Evolutionary conservation across 2,797 vertebrate species (phyloP).

Genomic region (Enteromius trimaculatus): DNA sequence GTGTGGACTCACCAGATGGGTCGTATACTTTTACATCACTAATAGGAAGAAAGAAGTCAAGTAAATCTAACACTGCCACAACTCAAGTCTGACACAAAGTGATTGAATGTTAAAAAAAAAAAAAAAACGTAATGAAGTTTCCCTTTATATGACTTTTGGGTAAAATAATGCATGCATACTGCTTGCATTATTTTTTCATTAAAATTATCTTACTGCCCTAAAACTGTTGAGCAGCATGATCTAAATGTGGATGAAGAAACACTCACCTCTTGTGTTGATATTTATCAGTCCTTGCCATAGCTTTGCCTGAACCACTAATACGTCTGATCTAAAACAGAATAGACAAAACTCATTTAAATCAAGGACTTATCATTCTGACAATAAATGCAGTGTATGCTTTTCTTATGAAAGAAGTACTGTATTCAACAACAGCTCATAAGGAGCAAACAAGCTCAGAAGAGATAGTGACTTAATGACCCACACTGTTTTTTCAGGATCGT

Average conservation of each 20-base stretch:
- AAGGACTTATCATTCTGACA: neutral
- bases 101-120: neutral
- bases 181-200: too few relatives aligned
- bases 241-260: neutral
- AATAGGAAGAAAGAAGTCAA: constrained; percentile 18
- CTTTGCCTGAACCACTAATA: constrained; percentile 96
- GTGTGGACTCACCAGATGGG: constrained; percentile 91
- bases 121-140: too few relatives aligned
- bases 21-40: constrained; percentile 93
- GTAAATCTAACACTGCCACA: neutral
- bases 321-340: constrained; percentile 82
- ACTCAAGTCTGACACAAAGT: neutral
- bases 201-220: neutral
- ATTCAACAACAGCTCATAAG: neutral
- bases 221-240: neutral
- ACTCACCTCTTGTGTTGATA: constrained; percentile 95
- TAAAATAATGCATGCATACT: neutral
- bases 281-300: constrained; percentile 91
- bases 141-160: neutral
- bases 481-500: constrained; percentile 58
- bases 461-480: constrained; percentile 59
- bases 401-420: neutral
- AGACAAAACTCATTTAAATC: constrained; percentile 7
- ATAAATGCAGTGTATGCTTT: neutral
- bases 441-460: constrained; percentile 58